phyloP scores from a whole-genome alignment of 2,113 vertebrate species.

The Chionis minor region DNA sequence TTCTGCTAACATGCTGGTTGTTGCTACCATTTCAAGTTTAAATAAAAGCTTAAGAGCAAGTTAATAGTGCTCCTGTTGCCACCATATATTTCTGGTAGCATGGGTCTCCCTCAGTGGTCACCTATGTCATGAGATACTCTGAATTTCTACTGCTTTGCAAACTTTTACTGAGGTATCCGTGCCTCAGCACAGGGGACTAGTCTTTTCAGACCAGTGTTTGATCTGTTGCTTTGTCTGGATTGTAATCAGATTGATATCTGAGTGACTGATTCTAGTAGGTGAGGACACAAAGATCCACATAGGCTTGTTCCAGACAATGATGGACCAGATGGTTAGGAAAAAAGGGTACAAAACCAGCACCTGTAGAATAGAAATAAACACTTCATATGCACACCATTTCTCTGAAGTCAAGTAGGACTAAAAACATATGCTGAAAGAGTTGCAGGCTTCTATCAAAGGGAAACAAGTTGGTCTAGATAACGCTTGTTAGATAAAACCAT shows the following conservation, averaged over 20 bases:
- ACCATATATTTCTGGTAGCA: not conserved
- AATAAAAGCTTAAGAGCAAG: not conserved
- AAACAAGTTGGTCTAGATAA: not conserved
- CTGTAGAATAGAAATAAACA: not conserved
- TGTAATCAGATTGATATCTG: not conserved
- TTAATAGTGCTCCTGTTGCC: not conserved
- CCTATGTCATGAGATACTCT: not conserved
- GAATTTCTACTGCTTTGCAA: not conserved
- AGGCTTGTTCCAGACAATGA: not conserved
- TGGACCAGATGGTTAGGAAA: not conserved
- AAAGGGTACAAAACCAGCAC: not conserved
- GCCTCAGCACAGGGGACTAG: not conserved
- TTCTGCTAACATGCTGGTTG: not conserved
- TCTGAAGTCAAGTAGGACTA: not conserved
- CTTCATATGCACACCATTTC: not conserved
- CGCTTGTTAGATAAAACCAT: not conserved
- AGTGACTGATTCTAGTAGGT: not conserved
- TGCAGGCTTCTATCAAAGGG: not conserved
- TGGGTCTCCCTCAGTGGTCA: not conserved
- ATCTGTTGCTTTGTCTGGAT: not conserved
- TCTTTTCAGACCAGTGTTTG: not conserved
- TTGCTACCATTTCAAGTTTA: not conserved
- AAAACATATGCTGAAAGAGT: not conserved
- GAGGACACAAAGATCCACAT: not conserved
- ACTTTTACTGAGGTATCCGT: not conserved